These are phyloP conservation scores for Okamejei kenojei DNA, from an alignment of 2,797 vertebrate species.

Conservation along the genomic window DNA sequence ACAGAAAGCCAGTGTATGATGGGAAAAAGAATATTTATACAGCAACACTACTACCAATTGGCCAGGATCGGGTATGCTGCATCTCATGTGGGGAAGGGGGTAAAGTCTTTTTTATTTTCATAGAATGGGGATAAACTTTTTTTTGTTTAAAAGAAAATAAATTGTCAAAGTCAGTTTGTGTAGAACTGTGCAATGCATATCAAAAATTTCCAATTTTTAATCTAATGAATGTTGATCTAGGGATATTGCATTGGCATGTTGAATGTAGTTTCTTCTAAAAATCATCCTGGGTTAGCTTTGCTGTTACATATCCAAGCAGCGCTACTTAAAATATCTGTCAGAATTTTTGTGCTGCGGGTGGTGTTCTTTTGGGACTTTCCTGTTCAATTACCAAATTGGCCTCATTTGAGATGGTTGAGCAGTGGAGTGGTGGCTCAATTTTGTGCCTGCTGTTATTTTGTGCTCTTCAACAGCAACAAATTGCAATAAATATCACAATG, in stretches of 20 bases:
- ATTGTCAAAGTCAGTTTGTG: background rate
- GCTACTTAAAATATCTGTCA: background rate
- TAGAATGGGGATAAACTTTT: background rate
- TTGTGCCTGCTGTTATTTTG: background rate
- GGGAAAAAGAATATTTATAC: conserved; percentile 99
- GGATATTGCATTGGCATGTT: background rate
- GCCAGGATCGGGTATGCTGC: conserved; percentile 79
- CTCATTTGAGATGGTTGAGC: background rate
- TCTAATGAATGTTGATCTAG: background rate
- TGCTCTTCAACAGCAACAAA: background rate
- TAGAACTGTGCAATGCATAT: background rate
- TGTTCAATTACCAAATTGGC: background rate
- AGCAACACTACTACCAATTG: conserved; percentile 89
- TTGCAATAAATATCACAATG: background rate
- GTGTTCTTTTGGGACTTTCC: background rate
- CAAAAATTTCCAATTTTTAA: background rate
- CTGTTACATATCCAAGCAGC: background rate
- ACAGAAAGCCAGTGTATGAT: conserved; percentile 94
- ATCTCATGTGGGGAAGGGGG: background rate
- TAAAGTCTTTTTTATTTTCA: background rate
- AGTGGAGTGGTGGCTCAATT: background rate
- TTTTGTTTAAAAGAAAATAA: background rate
- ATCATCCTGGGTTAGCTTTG: background rate
- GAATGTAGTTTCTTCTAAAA: background rate
- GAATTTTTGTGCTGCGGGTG: background rate